phyloP scores from a whole-genome alignment of 2,113 vertebrate genomes.

The Larimichthys polyactis region DNA sequence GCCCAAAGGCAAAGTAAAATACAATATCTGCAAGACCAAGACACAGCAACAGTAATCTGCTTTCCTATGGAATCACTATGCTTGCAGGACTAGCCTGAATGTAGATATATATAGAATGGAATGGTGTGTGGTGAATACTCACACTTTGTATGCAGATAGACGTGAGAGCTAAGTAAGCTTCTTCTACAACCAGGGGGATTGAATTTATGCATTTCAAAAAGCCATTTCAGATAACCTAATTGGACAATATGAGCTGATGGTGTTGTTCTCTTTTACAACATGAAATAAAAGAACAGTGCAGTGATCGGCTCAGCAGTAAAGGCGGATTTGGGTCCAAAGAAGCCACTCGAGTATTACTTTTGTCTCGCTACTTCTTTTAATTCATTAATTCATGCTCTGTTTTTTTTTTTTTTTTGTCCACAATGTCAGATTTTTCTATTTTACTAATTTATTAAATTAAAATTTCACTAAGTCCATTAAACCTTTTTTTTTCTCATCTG shows the following conservation, averaged over 20 bases:
- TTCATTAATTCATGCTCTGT: background rate
- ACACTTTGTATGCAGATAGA: slow-evolving; percentile 6
- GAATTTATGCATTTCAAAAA: slow-evolving; percentile 26
- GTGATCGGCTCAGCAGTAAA: slow-evolving; percentile 10
- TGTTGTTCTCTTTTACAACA: slow-evolving; percentile 31
- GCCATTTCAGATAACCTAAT: slow-evolving; percentile 44
- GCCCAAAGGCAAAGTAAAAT: slow-evolving; percentile 26
- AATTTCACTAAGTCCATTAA: background rate
- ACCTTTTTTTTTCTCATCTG: background rate
- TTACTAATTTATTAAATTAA: background rate
- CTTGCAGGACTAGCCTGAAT: slow-evolving; percentile 1
- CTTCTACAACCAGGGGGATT: background rate
- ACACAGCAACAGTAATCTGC: slow-evolving; percentile 5
- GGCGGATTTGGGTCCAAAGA: background rate
- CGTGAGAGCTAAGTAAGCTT: slow-evolving; percentile 4
- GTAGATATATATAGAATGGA: background rate
- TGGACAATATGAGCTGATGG: slow-evolving; percentile 22
- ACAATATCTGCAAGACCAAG: slow-evolving; percentile 11
- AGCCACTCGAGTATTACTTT: background rate
- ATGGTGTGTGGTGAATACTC: background rate
- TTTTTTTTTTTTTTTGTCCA: too few relatives aligned
- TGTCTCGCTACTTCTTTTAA: background rate
- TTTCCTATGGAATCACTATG: slow-evolving; percentile 12
- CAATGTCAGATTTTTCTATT: background rate
- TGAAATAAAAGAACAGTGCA: slow-evolving; percentile 19